A percentile compares a stretch with the other conserved stretches of the same genome.
Conservation (phyloP, 1,140 invertebrate species). For the Brachionus plicatilis region DNA sequence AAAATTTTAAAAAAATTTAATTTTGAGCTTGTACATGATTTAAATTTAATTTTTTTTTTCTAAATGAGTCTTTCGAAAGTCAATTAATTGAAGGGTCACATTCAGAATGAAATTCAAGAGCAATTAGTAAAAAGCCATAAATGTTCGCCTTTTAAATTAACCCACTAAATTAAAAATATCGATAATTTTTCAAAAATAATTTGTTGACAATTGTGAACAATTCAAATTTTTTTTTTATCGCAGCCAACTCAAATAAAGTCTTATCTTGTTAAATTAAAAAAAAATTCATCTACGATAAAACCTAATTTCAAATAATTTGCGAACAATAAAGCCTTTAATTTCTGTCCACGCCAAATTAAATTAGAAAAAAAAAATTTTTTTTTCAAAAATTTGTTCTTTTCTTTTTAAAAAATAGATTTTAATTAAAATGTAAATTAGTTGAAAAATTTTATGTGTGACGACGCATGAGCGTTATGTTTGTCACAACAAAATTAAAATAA, state of each 20-base stretch:
- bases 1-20: too few relatives aligned
- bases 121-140: slow-evolving; percentile 19
- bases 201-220: background rate
- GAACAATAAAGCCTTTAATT: background rate
- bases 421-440: background rate
- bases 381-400: background rate
- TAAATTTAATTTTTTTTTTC: too few relatives aligned
- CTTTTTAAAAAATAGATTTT: background rate
- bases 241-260: background rate
- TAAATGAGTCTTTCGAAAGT: too few relatives aligned
- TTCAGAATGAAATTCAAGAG: background rate
- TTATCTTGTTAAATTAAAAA: background rate
- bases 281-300: background rate
- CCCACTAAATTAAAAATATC: background rate
- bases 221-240: background rate
- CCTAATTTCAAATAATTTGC: background rate
- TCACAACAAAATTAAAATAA: background rate
- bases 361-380: background rate
- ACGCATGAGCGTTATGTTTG: background rate
- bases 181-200: background rate
- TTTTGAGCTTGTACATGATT: too few relatives aligned
- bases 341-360: background rate
- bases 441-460: background rate
- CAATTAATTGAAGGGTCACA: background rate
- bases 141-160: background rate